These are phyloP conservation scores for Mareca penelope DNA, from an alignment of 2,797 vertebrate genomes.

Conservation along the genomic window DNA sequence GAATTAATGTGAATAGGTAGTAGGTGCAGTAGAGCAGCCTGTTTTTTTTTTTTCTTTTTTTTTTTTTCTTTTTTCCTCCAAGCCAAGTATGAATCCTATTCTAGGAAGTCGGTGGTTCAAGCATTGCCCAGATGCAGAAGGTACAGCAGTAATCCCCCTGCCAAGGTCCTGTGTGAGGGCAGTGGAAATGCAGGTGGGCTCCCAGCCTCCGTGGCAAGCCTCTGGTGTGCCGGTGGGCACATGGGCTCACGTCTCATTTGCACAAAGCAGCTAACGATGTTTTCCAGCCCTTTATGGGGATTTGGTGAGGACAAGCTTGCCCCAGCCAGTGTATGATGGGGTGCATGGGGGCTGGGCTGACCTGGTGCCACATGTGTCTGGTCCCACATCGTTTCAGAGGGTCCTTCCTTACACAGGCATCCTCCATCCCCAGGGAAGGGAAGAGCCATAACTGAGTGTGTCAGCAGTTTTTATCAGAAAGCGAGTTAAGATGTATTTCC, in stretches of 20 bases:
- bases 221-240: neutral
- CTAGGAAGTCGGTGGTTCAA: neutral
- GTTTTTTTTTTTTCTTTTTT: no score
- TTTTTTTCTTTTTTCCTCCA: neutral
- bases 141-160: neutral
- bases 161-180: neutral
- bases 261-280: neutral
- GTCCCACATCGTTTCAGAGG: neutral
- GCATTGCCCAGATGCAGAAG: neutral
- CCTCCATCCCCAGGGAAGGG: neutral
- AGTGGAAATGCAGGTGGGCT: neutral
- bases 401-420: neutral
- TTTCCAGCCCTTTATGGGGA: neutral
- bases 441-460: neutral
- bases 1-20: neutral
- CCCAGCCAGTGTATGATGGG: no score
- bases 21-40: neutral
- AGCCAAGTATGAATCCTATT: neutral
- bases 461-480: conserved; percentile 53
- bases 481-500: conserved; percentile 22
- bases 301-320: no score
- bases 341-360: neutral
- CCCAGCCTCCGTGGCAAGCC: neutral
- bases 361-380: neutral
- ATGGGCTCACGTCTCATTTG: neutral